Conservation (phyloP, 2,113 vertebrate species). For the Cyprinodon variegatus region DNA sequence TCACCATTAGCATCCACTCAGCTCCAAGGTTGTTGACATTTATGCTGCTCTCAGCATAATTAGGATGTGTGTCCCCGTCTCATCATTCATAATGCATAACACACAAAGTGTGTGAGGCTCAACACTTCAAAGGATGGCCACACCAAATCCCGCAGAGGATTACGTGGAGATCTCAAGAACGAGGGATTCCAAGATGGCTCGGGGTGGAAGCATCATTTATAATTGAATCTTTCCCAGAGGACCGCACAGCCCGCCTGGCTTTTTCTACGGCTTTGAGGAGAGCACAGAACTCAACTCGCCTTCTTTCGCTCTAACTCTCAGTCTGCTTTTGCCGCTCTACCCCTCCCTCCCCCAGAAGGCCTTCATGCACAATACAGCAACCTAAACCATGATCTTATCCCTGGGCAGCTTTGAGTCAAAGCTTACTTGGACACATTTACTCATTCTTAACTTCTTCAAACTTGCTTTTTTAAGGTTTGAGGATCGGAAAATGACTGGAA, state of each 20-base stretch:
- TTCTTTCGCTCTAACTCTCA: slow-evolving; percentile 14
- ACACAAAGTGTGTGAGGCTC: slow-evolving; percentile 51
- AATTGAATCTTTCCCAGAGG: slow-evolving; percentile 78
- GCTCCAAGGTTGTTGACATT: slow-evolving; percentile 40
- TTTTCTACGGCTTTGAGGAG: slow-evolving; percentile 56
- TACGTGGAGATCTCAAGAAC: slow-evolving; percentile 76
- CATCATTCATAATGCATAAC: slow-evolving; percentile 75
- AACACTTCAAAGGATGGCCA: slow-evolving; percentile 59
- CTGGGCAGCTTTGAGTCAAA: slow-evolving; percentile 59
- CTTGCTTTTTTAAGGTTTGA: slow-evolving; percentile 24
- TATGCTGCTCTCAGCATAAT: slow-evolving; percentile 59
- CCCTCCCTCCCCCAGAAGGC: slow-evolving; percentile 27
- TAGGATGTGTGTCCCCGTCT: slow-evolving; percentile 64
- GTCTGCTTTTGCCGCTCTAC: slow-evolving; percentile 21
- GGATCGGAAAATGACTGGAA: slow-evolving; percentile 14
- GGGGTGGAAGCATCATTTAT: slow-evolving; percentile 78
- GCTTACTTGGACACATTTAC: slow-evolving; percentile 47
- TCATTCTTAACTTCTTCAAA: slow-evolving; percentile 55
- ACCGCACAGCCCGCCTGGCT: slow-evolving; percentile 59
- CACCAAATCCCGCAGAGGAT: slow-evolving; percentile 69
- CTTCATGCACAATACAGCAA: slow-evolving; percentile 47
- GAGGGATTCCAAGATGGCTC: slow-evolving; percentile 75
- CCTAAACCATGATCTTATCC: slow-evolving; percentile 58
- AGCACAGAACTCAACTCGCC: slow-evolving; percentile 39
- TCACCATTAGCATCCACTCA: slow-evolving; percentile 52